phyloP scores from a whole-genome alignment of 2,797 vertebrate genomes.

The Tenualosa thibaudeaui region DNA sequence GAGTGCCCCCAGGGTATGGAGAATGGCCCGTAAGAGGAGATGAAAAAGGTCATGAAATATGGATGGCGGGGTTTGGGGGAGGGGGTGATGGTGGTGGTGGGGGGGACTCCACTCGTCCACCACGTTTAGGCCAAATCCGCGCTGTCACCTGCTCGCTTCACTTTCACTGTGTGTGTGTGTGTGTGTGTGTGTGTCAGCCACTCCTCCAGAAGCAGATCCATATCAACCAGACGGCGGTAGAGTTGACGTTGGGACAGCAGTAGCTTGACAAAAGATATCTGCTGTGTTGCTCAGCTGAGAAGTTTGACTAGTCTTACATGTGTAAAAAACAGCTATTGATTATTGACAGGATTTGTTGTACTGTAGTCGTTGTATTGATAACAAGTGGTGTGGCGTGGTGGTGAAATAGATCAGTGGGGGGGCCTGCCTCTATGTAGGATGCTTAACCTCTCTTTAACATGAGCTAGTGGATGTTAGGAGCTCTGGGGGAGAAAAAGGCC shows the following conservation, averaged over 20 bases:
- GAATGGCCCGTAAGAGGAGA: constrained; percentile 34
- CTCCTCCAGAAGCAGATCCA: background rate
- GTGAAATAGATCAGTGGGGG: background rate
- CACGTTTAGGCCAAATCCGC: constrained; percentile 19
- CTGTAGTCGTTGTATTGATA: background rate
- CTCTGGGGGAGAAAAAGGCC: background rate
- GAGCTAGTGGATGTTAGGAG: background rate
- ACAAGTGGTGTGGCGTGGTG: background rate
- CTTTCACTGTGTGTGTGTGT: constrained; percentile 11
- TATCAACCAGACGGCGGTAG: constrained; percentile 10
- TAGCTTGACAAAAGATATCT: background rate
- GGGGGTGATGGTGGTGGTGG: background rate
- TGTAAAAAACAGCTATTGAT: background rate
- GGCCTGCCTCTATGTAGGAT: background rate
- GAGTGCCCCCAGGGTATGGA: constrained; percentile 36
- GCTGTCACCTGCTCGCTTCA: constrained; percentile 20
- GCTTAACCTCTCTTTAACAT: constrained; percentile 17
- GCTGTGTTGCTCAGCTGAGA: background rate
- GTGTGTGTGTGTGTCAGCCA: background rate
- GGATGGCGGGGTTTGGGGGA: constrained; percentile 14
- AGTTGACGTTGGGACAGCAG: background rate
- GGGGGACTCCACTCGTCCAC: constrained; percentile 11
- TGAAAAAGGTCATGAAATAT: constrained; percentile 34
- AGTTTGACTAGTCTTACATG: background rate
- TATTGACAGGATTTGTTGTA: background rate